Percentiles rank a stretch among this genome's conserved stretches.
Conservation (phyloP, 2,113 vertebrate genomes). For the Recurvirostra avosetta region DNA sequence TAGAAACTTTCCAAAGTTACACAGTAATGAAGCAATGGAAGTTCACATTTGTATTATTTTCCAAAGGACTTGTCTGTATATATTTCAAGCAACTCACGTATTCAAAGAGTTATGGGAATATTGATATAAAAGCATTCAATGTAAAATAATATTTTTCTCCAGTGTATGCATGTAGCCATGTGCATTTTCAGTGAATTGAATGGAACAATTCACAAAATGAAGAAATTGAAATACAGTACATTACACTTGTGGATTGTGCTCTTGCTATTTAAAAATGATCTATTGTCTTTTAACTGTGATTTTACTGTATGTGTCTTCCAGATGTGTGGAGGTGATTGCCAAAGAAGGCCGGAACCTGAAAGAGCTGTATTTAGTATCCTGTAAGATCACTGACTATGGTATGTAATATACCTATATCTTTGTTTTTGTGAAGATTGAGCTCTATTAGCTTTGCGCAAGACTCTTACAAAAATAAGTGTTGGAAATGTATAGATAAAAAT, state of each 20-base stretch:
- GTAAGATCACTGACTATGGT: slow-evolving; percentile 99
- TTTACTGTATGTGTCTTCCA: slow-evolving; percentile 74
- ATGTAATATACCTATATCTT: slow-evolving; percentile 59
- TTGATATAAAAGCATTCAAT: neutral
- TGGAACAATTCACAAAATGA: neutral
- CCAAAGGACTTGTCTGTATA: neutral
- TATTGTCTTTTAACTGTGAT: neutral
- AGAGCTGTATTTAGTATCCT: slow-evolving; percentile 97
- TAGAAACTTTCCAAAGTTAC: neutral
- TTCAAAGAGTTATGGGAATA: neutral
- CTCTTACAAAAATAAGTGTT: neutral
- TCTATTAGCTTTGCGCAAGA: neutral
- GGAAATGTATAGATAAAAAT: neutral
- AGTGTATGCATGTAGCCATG: neutral
- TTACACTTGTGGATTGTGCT: neutral
- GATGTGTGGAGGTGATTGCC: slow-evolving; percentile 98
- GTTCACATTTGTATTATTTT: neutral
- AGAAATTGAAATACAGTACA: neutral
- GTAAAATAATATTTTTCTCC: neutral
- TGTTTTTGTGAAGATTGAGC: neutral
- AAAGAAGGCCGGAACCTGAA: slow-evolving; percentile 95
- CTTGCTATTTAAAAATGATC: neutral
- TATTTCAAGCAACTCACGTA: neutral
- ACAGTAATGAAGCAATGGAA: neutral
- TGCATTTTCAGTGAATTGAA: neutral